Percentiles rank a stretch among this genome's conserved stretches.
Evolutionary conservation across 2,797 vertebrate species (phyloP).

Genomic region (Alauda arvensis): DNA sequence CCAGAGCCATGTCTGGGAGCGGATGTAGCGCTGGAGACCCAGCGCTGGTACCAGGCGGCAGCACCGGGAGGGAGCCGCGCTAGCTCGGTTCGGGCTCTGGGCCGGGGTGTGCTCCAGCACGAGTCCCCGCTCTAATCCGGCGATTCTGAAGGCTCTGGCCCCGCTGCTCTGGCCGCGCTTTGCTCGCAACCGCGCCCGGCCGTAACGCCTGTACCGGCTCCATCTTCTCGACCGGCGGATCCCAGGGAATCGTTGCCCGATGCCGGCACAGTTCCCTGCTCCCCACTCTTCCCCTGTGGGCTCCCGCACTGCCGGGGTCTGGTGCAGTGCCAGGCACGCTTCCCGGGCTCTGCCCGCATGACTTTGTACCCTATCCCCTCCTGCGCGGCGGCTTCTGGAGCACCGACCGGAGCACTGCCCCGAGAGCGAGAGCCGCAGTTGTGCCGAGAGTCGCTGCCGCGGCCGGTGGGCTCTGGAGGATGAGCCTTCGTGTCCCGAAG

Average conservation of each 20-base stretch:
- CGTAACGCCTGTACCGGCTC: background rate
- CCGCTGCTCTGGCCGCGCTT: background rate
- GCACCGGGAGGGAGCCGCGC: background rate
- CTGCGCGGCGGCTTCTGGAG: background rate
- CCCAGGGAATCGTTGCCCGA: background rate
- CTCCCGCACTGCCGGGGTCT: background rate
- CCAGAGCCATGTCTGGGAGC: background rate
- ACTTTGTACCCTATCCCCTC: background rate
- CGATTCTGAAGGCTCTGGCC: background rate
- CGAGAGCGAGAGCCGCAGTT: background rate
- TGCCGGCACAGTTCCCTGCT: background rate
- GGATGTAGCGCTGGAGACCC: background rate
- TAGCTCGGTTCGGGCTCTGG: background rate
- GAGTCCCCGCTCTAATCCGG: background rate
- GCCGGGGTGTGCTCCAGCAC: background rate
- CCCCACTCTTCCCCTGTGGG: background rate
- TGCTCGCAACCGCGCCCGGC: background rate
- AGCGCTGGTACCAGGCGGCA: background rate
- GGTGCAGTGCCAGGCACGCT: background rate
- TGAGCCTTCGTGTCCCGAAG: background rate
- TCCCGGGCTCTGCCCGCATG: background rate
- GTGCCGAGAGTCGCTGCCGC: background rate
- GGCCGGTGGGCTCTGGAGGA: background rate
- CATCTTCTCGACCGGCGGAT: background rate
- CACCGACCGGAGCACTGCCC: accelerated